Percentiles rank a stretch among this genome's conserved stretches.
Evolutionary conservation across 2,797 vertebrate genomes (phyloP).

Genomic region (Phrynocephalus guinanensis): DNA sequence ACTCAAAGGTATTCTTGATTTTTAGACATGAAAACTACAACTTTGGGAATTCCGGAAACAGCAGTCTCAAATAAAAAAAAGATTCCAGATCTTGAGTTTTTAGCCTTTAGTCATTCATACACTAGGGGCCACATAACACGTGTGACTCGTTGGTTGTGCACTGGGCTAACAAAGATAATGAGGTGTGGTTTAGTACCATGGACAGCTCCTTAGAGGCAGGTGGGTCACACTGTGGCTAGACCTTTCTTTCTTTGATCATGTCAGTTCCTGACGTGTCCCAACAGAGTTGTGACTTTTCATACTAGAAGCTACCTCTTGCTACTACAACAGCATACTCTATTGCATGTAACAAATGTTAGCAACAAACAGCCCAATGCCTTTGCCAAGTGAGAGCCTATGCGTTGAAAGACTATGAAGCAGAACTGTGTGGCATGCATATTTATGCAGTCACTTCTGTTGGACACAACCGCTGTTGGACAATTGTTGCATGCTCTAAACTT

Average conservation of each 20-base stretch:
- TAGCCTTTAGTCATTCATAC: neutral
- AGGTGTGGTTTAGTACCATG: neutral
- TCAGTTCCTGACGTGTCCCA: neutral
- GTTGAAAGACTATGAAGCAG: neutral
- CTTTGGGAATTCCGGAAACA: too few relatives aligned
- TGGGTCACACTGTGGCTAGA: too few relatives aligned
- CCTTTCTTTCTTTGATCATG: neutral
- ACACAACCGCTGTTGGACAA: slow-evolving; percentile 55
- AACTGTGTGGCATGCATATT: slow-evolving; percentile 56
- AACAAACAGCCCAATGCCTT: neutral
- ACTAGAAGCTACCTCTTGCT: slow-evolving; percentile 1
- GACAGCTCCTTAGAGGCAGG: slow-evolving; percentile 13
- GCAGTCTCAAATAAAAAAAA: too few relatives aligned
- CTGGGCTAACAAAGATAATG: neutral
- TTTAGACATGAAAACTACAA: too few relatives aligned
- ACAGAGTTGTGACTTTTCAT: neutral
- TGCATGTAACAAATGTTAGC: neutral
- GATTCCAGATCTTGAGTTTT: neutral
- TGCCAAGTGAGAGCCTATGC: neutral
- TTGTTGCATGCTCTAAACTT: slow-evolving; percentile 54
- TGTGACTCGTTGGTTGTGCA: neutral
- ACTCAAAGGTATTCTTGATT: too few relatives aligned
- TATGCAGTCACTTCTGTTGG: slow-evolving; percentile 35
- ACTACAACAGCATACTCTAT: slow-evolving; percentile 6
- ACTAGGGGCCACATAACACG: neutral